Evolutionary conservation across 2,888 invertebrate species (phyloP).

Genomic region (Yponomeuta cagnagella): DNA sequence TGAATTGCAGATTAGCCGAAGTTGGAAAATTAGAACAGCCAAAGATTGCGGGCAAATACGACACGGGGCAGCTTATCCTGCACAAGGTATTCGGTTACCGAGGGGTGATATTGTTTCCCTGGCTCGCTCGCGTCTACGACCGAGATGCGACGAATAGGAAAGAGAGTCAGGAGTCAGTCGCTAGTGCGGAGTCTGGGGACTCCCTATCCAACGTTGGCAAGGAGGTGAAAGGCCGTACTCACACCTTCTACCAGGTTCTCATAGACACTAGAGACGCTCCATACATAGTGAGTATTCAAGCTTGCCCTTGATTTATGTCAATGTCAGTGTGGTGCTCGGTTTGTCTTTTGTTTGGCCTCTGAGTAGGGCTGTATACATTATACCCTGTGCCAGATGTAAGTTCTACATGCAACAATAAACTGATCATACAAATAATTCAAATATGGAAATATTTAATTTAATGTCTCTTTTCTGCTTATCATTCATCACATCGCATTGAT

Average conservation of each 20-base stretch:
- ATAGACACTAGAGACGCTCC: slow-evolving; percentile 98
- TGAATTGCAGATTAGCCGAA: slow-evolving; percentile 86
- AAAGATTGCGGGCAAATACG: slow-evolving; percentile 92
- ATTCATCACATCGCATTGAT: too few relatives aligned
- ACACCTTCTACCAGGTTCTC: slow-evolving; percentile 97
- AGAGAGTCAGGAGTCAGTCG: slow-evolving; percentile 59
- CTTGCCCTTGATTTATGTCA: slow-evolving; percentile 14
- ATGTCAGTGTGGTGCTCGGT: slow-evolving; percentile 11
- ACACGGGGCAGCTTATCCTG: slow-evolving; percentile 96
- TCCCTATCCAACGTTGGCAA: slow-evolving; percentile 79
- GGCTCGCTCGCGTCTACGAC: slow-evolving; percentile 97
- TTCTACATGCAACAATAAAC: neutral
- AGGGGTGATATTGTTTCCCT: slow-evolving; percentile 97
- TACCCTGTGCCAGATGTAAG: neutral
- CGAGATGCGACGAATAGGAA: slow-evolving; percentile 87
- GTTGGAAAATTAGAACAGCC: slow-evolving; percentile 94
- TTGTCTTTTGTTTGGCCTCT: slow-evolving; percentile 12
- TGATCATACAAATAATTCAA: neutral
- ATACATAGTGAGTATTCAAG: slow-evolving; percentile 85
- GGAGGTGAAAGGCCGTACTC: slow-evolving; percentile 92
- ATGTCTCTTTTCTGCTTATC: too few relatives aligned
- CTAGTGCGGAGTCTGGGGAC: slow-evolving; percentile 45
- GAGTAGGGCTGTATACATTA: neutral
- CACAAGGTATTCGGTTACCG: slow-evolving; percentile 98
- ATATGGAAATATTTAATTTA: neutral